Base-by-base conservation (phyloP, 2,113 vertebrate genomes). In the Meriones unguiculatus region DNA sequence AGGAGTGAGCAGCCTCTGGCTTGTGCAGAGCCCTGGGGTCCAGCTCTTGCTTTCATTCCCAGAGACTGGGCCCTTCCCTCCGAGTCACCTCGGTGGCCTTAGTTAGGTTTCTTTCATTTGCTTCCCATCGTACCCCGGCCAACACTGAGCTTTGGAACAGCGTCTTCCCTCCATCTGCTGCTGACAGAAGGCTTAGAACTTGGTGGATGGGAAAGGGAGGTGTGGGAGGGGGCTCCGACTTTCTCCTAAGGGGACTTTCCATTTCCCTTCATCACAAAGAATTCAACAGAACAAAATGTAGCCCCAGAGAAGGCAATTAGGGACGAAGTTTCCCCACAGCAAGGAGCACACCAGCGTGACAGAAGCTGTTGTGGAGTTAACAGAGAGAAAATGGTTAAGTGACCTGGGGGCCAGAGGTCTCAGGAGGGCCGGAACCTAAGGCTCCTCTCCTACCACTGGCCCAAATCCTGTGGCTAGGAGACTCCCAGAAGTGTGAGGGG, bases 231-330 rank as follows among this genome's bases (percentile, higher is more conserved):
- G 3, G 8, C 76, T 59, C 50, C 5, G 25, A 35, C 24, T 22
- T 24, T 64, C 70, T 82, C 67, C 87, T 35, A 32, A 90, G 52
- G 54, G 50, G 13, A 18, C n/a, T 78, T 80, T 69, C 78, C 82
- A 5, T 84, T 80, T 90, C 85, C 78, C 82, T 94, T 87, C 35
- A 25, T 72, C 78, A 76, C 54, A 84, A 86, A 96, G 59, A 76
- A 67, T 20, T 30, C 35, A 24, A 15, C 5, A 73, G 89, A 93
- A 70, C 2, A 86, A 93, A 54, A 3, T 46, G 24, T 76, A 52
- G 28, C 75, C 69, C 87, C 87, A 38, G 50, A 87, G 95, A 95
- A 85, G 82, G 90, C 80, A 70, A 85, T 90, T 84, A 72, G 93
- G 30, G n/a, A 57, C 92, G 80, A 95, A 92, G 73, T 30, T 72